A percentile compares a stretch with the other conserved stretches of the same genome.
phyloP scores from a whole-genome alignment of 2,113 vertebrate genomes.

The Colinus virginianus region DNA sequence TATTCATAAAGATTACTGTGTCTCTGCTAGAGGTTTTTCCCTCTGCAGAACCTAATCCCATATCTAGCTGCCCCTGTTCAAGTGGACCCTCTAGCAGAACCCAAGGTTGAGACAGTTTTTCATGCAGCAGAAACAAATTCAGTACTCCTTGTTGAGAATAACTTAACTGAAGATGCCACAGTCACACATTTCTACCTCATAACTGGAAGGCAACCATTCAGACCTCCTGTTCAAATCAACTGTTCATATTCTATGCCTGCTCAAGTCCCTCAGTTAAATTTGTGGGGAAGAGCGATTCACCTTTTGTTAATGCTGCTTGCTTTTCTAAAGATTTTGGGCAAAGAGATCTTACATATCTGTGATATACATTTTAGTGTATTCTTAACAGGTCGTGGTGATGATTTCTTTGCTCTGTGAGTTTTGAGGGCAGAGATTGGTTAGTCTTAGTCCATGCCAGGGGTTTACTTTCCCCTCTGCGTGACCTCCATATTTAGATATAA shows the following conservation, averaged over 20 bases:
- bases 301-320: background rate
- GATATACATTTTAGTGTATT: background rate
- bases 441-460: too few relatives aligned
- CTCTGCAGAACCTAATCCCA: slow-evolving; percentile 21
- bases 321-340: background rate
- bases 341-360: background rate
- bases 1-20: background rate
- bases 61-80: background rate
- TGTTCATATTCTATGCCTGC: background rate
- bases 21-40: background rate
- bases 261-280: background rate
- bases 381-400: background rate
- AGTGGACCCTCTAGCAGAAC: slow-evolving; percentile 1
- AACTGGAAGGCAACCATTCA: background rate
- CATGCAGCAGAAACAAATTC: slow-evolving; percentile 28
- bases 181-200: background rate
- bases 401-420: background rate
- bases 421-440: background rate
- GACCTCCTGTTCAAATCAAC: background rate
- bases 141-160: background rate
- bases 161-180: background rate
- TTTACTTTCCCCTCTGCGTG: background rate
- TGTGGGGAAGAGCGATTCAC: background rate
- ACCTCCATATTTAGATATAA: background rate
- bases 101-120: slow-evolving; percentile 45